Evolutionary conservation across 23 tunicate species (phyloP), one percentile per base, ranked within the genome.

Genomic region (Phallusia fumigata): DNA sequence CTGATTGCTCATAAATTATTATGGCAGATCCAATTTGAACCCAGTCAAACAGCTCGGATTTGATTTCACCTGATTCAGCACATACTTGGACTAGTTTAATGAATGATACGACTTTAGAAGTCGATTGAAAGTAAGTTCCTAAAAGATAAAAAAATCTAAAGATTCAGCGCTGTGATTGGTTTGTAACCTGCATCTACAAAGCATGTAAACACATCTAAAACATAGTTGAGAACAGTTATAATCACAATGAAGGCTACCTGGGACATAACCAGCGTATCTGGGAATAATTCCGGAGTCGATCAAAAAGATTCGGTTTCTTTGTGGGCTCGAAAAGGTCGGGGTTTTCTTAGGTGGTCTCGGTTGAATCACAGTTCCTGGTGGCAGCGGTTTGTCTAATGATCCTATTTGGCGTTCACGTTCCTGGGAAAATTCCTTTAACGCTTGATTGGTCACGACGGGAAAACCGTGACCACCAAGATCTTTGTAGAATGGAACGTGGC

Each of bases 401-500:
- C 49, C 58, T 31, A 53, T 53, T 21, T 53, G 36, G 22, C 88
- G 75, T 35, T 74, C 78, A 31, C 86, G 58, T 49, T 93, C 90
- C 49, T 84, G 69, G 11, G 87, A 18, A 78, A 93, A 93, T 77
- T 79, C 87, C 47, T 81, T 84, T 74, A 93, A 78, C 35, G 98
- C 98, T 36, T 82, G 81, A 65, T 88, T 93, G 31, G 98, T 93
- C 72, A 88, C 87, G 6, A 58, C 35, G 0, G 90, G 90, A 65
- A 79, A 93, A 33, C 90, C 92, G 75, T 85, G 84, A 19, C 98
- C 98, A 18, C 95, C 89, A 50, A 88, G 76, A 69, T 93, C 93
- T 75, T 93, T 88, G 87, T 88, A 93, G 65, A 88, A 92, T 16
- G 98, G 98, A 31, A 93, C 93, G 82, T 93, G 98, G 32, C 98